Percentiles rank a stretch among this genome's conserved stretches.
Evolutionary conservation across 2,113 vertebrate species (phyloP).

Genomic region (Hymenochirus boettgeri): DNA sequence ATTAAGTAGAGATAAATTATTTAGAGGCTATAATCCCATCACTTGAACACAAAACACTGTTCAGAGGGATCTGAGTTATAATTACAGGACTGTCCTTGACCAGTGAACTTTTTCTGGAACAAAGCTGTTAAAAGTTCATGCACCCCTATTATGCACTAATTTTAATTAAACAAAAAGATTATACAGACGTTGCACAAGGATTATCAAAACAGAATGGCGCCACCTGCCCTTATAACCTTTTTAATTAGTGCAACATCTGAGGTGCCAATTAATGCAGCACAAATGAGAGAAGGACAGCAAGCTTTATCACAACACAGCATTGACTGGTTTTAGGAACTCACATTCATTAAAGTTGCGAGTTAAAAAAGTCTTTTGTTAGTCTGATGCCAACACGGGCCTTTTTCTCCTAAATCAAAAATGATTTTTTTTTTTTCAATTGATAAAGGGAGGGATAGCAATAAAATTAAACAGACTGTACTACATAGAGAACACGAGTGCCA

Average conservation of each 20-base stretch:
- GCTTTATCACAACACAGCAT: slow-evolving; percentile 57
- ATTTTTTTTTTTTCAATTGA: no score
- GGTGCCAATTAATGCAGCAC: slow-evolving; percentile 79
- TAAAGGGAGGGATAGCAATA: no score
- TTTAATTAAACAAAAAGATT: slow-evolving; percentile 86
- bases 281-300: slow-evolving; percentile 51
- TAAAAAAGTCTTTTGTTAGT: no score
- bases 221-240: slow-evolving; percentile 79
- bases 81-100: slow-evolving; percentile 49
- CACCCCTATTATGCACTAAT: slow-evolving; percentile 73
- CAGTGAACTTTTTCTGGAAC: slow-evolving; percentile 61
- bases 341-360: slow-evolving; percentile 5
- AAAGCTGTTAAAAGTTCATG: slow-evolving; percentile 77
- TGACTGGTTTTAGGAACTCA: slow-evolving; percentile 47
- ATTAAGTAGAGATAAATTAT: slow-evolving; percentile 12
- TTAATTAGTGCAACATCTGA: slow-evolving; percentile 76
- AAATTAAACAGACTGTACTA: no score
- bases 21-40: slow-evolving; percentile 21
- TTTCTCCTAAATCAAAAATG: no score
- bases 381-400: no score
- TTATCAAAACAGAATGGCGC: slow-evolving; percentile 80
- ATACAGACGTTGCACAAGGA: slow-evolving; percentile 74
- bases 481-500: no score
- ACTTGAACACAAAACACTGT: slow-evolving; percentile 37
- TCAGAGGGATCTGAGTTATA: slow-evolving; percentile 12